A percentile compares a stretch with the other conserved stretches of the same genome.
Evolutionary conservation across 2,797 vertebrate species (phyloP).

Genomic region (Eulemur mongoz): DNA sequence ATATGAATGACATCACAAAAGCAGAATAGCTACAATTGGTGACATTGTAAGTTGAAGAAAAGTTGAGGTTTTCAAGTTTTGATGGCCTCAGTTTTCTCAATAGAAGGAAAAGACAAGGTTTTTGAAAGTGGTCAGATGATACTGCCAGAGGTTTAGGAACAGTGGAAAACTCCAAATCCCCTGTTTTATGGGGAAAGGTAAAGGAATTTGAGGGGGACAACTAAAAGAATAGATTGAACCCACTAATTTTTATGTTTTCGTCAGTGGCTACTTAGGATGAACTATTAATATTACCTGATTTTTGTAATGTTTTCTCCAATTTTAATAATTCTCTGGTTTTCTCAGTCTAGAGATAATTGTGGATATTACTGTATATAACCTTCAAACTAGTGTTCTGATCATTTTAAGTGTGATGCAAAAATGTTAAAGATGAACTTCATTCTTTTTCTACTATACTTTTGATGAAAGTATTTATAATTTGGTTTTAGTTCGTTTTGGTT

Average conservation of each 20-base stretch:
- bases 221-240: neutral
- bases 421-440: neutral
- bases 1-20: accelerated
- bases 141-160: neutral
- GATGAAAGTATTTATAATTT: neutral
- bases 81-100: neutral
- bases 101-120: neutral
- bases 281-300: neutral
- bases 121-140: neutral
- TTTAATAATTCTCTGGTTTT: conserved; percentile 3
- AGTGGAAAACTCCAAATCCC: no score
- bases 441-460: neutral
- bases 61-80: neutral
- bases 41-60: neutral
- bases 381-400: neutral
- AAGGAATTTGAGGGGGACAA: neutral
- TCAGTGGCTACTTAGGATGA: neutral
- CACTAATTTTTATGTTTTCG: neutral
- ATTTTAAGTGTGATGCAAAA: neutral
- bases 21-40: neutral
- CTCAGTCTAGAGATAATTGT: neutral
- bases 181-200: neutral
- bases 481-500: neutral
- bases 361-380: neutral
- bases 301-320: neutral